Conservation (phyloP, 2,888 invertebrate genomes). For the Sipha maydis region DNA sequence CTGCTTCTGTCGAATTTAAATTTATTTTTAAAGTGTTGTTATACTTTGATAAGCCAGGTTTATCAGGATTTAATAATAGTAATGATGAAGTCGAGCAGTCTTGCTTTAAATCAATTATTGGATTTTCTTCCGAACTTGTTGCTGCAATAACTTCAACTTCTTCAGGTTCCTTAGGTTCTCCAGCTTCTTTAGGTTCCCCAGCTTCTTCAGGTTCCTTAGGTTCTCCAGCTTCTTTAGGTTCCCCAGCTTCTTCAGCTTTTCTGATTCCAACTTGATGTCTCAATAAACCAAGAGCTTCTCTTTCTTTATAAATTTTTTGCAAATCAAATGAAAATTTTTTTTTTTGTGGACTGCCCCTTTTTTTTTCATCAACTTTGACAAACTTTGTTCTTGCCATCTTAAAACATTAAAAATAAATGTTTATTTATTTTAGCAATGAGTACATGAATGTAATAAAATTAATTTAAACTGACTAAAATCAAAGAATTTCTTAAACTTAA, state of each 20-base stretch:
- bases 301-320: slow-evolving; percentile 10
- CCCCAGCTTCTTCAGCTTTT: background rate
- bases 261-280: too few species aligned
- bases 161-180: too few species aligned
- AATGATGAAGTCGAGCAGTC: background rate
- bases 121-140: background rate
- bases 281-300: background rate
- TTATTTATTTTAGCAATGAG: too few species aligned
- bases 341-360: background rate
- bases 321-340: background rate
- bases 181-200: background rate
- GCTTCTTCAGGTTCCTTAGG: too few species aligned
- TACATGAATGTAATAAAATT: too few species aligned
- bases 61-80: background rate
- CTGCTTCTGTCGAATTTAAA: too few species aligned
- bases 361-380: slow-evolving; percentile 1
- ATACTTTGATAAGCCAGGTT: slow-evolving; percentile 16
- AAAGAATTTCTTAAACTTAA: too few species aligned
- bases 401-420: background rate
- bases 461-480: too few species aligned
- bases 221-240: background rate
- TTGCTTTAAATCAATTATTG: background rate
- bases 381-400: slow-evolving; percentile 25
- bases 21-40: background rate
- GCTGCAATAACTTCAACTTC: too few species aligned